Evolutionary conservation across 2,113 vertebrate species (phyloP), one percentile per base, ranked within the genome.

Genomic region (Tachysurus vachellii): DNA sequence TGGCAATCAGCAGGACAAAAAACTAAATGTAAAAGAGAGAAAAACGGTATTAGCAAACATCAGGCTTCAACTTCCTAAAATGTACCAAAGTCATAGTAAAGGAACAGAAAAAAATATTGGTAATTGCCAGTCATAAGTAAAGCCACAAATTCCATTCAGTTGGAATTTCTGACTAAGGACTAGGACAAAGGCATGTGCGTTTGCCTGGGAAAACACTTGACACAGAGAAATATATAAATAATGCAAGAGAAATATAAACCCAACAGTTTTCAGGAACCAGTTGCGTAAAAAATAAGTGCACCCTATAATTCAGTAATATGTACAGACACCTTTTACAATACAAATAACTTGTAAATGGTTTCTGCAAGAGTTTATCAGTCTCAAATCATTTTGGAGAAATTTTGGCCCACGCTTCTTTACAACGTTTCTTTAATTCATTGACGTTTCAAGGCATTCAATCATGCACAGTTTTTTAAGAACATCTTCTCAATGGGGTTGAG

Each of bases 1-100:
- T 95, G 83, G 93, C 90, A 2, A 93, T 50, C 83, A 96, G 83
- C 90, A 96, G 87, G 59, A 95, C 88, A 0, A 94, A 93, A 47
- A 95, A 93, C 96, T 96, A 89, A 13, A 36, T 14, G 28, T 7
- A 0, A 3, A 1, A 28, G 17, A 36, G 28, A 54, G 26, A 57
- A 10, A 80, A 59, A 80, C 57, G 1, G 12, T 17, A 57, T 80
- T 56, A 36, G 21, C n/a, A 80, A 9, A 12, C n/a, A 80, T 79
- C 13, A n/a, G n/a, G 13, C 54, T 77, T 7, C 14, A n/a, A 47
- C 13, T 77, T 73, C 44, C 44, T 44, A 10, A 71, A 42, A 71
- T 42, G 68, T 42, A 42, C 42, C 17, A 10, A 44, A 21, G 21
- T 21, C 31, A 0, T 71, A 71, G 36, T 36, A 36, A 36, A 36